Evolutionary conservation across 2,888 invertebrate species (phyloP), one percentile per base, ranked within the genome.

Genomic region (Spicauda simplicius): DNA sequence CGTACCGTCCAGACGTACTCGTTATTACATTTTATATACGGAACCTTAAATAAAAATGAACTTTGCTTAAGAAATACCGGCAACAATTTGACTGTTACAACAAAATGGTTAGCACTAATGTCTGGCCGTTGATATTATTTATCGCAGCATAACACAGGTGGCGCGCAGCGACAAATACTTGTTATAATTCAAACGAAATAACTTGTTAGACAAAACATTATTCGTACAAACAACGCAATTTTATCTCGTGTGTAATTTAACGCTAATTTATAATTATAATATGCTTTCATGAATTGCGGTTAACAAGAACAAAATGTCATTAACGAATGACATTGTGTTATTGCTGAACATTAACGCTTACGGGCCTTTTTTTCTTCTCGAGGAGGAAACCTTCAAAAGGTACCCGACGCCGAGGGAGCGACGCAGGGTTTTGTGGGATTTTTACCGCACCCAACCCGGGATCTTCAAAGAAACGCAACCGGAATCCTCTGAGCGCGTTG

Each of bases 101-200:
- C 64, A 64, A 64, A 64, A 64, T 64, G 19, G 45, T 14, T 56
- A 6, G 55, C 48, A 33, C 50, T 61, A 61, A 61, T 61, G 60
- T 61, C 52, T 33, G 60, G 60, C 6, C 37, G 52, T 61, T 56
- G 56, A 41, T 64, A 52, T 64, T 58, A 64, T 64, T 64, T 64
- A 64, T 64, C 12, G 37, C 57, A 16, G 37, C 57, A 30, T 57
- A 33, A 52, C 57, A 52, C 64, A 64, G 57, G 57, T 64, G 64
- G 12, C 41, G 56, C 33, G 16, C 52, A n/a, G 20, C 37, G 64
- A 50, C 57, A 64, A 57, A 57, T 64, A 64, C 50, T 57, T 57
- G 57, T 50, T 64, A 64, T 64, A 57, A 64, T 64, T 64, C 63
- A 56, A 57, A 58, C 37, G 20, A 52, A 57, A 57, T 56, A 64